Conservation (phyloP, 2,113 vertebrate species). For the Perca fluviatilis region DNA sequence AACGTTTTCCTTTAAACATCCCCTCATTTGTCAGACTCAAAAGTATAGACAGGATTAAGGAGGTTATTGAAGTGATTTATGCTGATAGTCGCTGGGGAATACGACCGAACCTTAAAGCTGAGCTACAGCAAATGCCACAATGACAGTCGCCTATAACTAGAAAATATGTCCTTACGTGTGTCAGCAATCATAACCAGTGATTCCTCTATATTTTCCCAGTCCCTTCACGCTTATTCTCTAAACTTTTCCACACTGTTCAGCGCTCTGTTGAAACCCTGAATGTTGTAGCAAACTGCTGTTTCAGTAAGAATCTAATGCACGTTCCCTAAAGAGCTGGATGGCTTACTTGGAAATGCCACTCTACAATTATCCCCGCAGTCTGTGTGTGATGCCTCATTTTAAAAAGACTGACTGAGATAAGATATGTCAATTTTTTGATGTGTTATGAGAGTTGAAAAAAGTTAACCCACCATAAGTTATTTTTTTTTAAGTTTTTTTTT, state of each 20-base stretch:
- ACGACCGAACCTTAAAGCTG: neutral
- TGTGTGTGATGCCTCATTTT: conserved; percentile 6
- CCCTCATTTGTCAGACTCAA: neutral
- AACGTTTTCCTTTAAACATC: neutral
- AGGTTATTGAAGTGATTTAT: neutral
- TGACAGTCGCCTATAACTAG: conserved; percentile 8
- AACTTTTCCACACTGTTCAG: conserved; percentile 36
- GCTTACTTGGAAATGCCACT: neutral
- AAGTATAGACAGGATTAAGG: neutral
- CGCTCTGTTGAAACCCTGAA: neutral
- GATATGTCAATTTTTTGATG: neutral
- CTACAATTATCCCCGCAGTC: conserved; percentile 18
- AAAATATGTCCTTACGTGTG: conserved; percentile 3
- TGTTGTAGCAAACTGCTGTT: conserved; percentile 22
- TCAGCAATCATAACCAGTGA: conserved; percentile 29
- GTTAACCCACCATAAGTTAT: neutral
- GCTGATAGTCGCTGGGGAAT: neutral
- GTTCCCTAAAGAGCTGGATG: neutral
- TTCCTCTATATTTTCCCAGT: conserved; percentile 1
- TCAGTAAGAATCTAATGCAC: conserved; percentile 19
- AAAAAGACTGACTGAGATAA: conserved; percentile 2
- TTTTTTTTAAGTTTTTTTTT: too few relatives aligned
- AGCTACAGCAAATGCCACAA: neutral
- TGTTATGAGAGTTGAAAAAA: neutral
- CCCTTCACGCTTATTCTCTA: neutral